Evolutionary conservation across 2,888 invertebrate genomes (phyloP), one percentile per base, ranked within the genome.

Genomic region (Latrodectus elegans): DNA sequence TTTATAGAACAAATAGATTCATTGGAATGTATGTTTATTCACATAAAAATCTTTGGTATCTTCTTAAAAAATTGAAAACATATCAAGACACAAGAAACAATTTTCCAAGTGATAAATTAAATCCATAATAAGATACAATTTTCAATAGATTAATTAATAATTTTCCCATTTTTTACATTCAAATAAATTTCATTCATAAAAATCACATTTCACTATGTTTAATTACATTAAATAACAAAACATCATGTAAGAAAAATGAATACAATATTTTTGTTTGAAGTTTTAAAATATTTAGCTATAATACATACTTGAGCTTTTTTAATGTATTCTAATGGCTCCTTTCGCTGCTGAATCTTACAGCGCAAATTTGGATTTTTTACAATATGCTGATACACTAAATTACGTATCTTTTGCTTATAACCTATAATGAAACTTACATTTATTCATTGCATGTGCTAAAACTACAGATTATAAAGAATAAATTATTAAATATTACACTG

Each of bases 251-350:
- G 52, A 52, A 2, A 2, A 15, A 8, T 17, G 4, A 12, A 38
- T 52, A 38, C 6, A 1, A 38, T 2, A 38, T 38, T 38, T 38
- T 4, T 38, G 4, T 38, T 38, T 38, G 1, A 1, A 38, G 6
- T 38, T 22, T 49, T 52, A 15, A 75, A 60, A 14, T 8, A 38
- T 75, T 38, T 67, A 67, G 17, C n/a, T n/a, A 11, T 8, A 76
- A 67, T 17, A 52, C 64, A 55, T 91, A 94, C 94, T 92, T 97
- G 97, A 17, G 96, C 95, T 92, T 97, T 96, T 90, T 95, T 94
- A 78, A 97, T 93, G 91, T 96, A 97, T 26, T 94, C 94, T 78
- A 96, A 91, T 0, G 95, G 95, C 91, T 96, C 96, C 91, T 92
- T 92, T 17, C 90, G 85, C 81, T 91, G 91, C 8, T 55, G 79